These are phyloP conservation scores for Neomorphus geoffroyi DNA, from an alignment of 2,797 vertebrate genomes.

Conservation along the genomic window DNA sequence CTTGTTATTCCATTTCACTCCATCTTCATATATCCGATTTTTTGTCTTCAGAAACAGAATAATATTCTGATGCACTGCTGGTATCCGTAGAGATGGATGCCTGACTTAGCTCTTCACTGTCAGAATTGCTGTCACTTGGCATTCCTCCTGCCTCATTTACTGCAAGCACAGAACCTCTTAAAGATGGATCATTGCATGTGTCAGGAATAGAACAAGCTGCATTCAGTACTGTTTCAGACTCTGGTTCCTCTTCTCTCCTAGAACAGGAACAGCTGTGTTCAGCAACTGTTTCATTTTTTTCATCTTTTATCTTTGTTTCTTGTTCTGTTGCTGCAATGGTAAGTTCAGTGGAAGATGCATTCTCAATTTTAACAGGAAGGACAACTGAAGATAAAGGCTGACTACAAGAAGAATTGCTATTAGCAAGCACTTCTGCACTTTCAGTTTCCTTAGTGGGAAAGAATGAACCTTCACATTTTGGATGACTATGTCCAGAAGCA, in stretches of 20 bases:
- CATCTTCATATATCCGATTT: not conserved
- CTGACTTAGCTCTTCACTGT: slow-evolving; percentile 29
- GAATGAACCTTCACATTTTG: not conserved
- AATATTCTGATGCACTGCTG: slow-evolving; percentile 5
- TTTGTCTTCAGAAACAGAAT: slow-evolving; percentile 33
- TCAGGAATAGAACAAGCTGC: not conserved
- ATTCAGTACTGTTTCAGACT: not conserved
- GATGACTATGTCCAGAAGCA: not conserved
- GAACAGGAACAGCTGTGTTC: not conserved
- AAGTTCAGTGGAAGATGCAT: not conserved
- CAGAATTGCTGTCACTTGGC: slow-evolving; percentile 1
- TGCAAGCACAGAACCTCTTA: not conserved
- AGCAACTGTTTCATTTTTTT: not conserved
- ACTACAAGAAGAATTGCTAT: not conserved
- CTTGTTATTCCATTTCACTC: not conserved
- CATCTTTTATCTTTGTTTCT: not conserved
- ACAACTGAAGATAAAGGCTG: not conserved
- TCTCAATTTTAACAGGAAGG: not conserved
- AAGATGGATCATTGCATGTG: fast-evolving
- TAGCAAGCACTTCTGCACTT: not conserved
- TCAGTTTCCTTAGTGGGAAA: not conserved
- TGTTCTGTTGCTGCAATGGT: not conserved
- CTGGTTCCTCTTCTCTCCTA: not conserved
- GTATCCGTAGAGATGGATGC: not conserved
- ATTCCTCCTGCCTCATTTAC: not conserved